Conservation (phyloP, 2,888 invertebrate species). For the Brachypalpus laphriformis region DNA sequence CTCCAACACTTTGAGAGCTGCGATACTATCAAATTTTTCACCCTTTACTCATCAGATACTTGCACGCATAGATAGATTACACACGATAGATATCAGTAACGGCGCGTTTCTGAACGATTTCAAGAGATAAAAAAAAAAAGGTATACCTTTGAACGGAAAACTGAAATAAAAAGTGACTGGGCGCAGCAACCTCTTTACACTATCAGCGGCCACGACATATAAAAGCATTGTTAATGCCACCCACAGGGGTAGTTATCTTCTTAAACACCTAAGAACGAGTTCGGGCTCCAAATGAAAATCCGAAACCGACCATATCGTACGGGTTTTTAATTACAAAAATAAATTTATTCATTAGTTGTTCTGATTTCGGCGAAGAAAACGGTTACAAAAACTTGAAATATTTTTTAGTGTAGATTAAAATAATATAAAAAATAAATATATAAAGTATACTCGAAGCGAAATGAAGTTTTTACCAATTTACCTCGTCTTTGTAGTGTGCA, state of each 20-base stretch:
- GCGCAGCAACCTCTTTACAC: slow-evolving; percentile 44
- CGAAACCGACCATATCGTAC: background rate
- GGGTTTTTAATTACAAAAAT: background rate
- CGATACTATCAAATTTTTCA: background rate
- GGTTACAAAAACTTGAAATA: background rate
- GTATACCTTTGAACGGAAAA: background rate
- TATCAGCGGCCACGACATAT: slow-evolving; percentile 55
- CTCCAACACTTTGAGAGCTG: background rate
- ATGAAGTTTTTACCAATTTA: slow-evolving; percentile 49
- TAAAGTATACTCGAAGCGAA: slow-evolving; percentile 1
- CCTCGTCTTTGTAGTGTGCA: slow-evolving; percentile 15
- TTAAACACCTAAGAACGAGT: slow-evolving; percentile 41
- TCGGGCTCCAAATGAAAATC: slow-evolving; percentile 20
- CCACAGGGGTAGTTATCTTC: slow-evolving; percentile 60
- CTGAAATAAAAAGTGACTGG: slow-evolving; percentile 10
- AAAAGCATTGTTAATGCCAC: slow-evolving; percentile 58
- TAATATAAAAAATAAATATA: background rate
- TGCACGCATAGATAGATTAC: slow-evolving; percentile 16
- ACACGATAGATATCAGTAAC: slow-evolving; percentile 10
- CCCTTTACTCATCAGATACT: background rate
- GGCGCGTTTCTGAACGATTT: slow-evolving; percentile 24
- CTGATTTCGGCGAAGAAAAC: background rate
- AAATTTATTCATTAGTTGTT: slow-evolving; percentile 1
- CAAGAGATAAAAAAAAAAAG: slow-evolving; percentile 14
- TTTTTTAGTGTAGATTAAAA: background rate